Conservation (phyloP, 2,888 invertebrate genomes). For the Rosalia funebris region DNA sequence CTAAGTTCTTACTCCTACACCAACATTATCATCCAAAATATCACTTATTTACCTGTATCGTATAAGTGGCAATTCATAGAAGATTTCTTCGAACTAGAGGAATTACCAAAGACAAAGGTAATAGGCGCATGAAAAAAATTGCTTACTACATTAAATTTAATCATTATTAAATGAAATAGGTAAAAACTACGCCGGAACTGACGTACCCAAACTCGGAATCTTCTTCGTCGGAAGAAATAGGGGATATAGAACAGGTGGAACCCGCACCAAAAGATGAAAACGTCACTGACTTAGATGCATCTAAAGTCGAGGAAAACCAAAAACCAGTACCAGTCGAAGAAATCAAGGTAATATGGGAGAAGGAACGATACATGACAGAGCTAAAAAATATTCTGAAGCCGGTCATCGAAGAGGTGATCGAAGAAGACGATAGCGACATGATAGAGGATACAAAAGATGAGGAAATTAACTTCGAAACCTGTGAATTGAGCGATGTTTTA, state of each 20-base stretch:
- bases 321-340: neutral
- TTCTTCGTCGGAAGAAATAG: neutral
- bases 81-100: conserved; percentile 29
- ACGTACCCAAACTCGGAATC: neutral
- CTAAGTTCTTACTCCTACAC: conserved; percentile 63
- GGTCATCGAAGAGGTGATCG: neutral
- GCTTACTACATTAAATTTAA: neutral
- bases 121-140: neutral
- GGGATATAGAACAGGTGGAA: neutral
- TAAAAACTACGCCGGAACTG: too few relatives aligned
- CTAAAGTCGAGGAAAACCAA: neutral
- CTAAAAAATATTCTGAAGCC: conserved; percentile 13
- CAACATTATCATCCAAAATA: conserved; percentile 66
- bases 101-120: conserved; percentile 13
- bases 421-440: conserved; percentile 10
- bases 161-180: too few relatives aligned
- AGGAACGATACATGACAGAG: neutral
- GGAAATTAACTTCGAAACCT: neutral
- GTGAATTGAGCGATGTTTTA: conserved; percentile 23
- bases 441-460: neutral
- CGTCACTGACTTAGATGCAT: neutral
- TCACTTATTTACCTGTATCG: conserved; percentile 65
- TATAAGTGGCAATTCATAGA: conserved; percentile 58
- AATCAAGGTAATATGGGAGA: neutral
- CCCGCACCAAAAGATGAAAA: neutral